Conservation (phyloP, 1,140 invertebrate species). For the Hetaerina americana region DNA sequence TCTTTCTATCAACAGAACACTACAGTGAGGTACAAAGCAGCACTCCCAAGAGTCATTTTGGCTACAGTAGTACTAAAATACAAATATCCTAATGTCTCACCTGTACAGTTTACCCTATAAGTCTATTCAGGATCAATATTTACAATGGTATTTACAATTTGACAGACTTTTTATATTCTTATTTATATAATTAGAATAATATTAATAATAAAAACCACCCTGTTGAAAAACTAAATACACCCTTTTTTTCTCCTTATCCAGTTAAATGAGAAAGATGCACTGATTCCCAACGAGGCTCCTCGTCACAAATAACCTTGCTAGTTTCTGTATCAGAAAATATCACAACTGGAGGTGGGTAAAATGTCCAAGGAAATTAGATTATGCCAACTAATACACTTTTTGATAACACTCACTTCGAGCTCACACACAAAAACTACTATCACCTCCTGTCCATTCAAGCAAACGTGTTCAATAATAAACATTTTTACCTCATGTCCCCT, state of each 20-base stretch:
- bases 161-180: conserved; percentile 1
- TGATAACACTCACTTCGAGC: not conserved
- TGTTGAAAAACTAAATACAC: conserved; percentile 5
- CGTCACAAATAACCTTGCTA: not conserved
- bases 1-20: conserved; percentile 7
- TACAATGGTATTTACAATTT: conserved; percentile 6
- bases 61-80: conserved; percentile 7
- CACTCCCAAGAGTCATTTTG: conserved; percentile 5
- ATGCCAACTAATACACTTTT: not conserved
- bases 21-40: conserved; percentile 7
- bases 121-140: conserved; percentile 2
- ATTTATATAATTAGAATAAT: not conserved
- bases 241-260: conserved; percentile 2
- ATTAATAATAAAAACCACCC: conserved; percentile 1
- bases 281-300: conserved; percentile 4
- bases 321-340: conserved; percentile 8
- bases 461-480: not conserved
- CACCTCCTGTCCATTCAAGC: not conserved
- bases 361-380: conserved; percentile 6
- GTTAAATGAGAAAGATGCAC: conserved; percentile 5
- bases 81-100: conserved; percentile 7
- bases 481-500: not conserved
- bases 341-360: conserved; percentile 7
- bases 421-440: conserved; percentile 1
- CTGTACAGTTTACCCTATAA: conserved; percentile 7